Evolutionary conservation across 1,140 invertebrate genomes (phyloP).

Genomic region (Cardiocondyla obscurior): DNA sequence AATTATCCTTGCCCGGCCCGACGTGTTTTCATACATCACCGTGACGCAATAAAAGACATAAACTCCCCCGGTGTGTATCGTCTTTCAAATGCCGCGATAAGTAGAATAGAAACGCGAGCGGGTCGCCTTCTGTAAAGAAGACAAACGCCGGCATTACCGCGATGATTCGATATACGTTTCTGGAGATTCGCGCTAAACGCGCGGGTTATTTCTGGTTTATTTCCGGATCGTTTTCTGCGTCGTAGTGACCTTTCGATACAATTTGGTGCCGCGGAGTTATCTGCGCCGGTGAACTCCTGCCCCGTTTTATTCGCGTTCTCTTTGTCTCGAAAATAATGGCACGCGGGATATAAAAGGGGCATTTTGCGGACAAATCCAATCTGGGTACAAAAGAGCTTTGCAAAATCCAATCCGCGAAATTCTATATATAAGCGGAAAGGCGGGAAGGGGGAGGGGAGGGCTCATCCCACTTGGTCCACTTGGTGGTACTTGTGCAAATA

Average conservation of each 20-base stretch:
- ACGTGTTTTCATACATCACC: slow-evolving; percentile 26
- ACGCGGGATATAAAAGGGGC: neutral
- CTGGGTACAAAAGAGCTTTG: neutral
- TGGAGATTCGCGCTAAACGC: neutral
- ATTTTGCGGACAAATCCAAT: slow-evolving; percentile 25
- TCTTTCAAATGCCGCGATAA: neutral
- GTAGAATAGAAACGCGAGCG: neutral
- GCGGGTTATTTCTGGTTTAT: neutral
- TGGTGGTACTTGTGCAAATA: slow-evolving; percentile 41
- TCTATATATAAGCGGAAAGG: too few species aligned
- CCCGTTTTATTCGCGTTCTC: neutral
- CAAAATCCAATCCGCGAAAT: slow-evolving; percentile 44
- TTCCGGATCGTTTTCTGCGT: neutral
- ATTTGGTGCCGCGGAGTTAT: neutral
- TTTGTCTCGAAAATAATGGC: neutral
- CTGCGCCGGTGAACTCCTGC: neutral
- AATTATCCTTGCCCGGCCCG: slow-evolving; percentile 28
- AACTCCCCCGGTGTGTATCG: neutral
- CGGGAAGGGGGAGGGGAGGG: too few species aligned
- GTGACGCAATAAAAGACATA: neutral
- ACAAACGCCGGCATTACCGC: neutral
- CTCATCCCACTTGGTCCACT: neutral
- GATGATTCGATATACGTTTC: neutral
- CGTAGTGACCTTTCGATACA: neutral
- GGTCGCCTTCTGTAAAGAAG: neutral